A percentile compares a stretch with the other conserved stretches of the same genome.
Evolutionary conservation across 1,140 invertebrate species (phyloP).

Genomic region (Drosophila pachea): DNA sequence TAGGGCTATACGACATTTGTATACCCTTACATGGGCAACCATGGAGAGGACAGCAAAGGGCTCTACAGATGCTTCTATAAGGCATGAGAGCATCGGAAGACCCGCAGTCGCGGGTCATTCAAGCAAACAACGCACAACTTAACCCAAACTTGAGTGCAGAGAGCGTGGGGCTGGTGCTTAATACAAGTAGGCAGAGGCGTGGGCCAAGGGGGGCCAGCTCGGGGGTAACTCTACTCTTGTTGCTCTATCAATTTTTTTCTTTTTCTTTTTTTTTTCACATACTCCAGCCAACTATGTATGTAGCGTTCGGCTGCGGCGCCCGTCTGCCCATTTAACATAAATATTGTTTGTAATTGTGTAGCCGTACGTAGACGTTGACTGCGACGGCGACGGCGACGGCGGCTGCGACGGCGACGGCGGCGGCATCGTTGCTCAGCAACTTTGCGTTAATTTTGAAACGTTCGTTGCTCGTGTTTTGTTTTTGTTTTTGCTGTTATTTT

Average conservation of each 20-base stretch:
- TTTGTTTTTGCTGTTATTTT: too few relatives aligned
- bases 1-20: too few relatives aligned
- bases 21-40: too few relatives aligned
- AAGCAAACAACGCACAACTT: conserved; percentile 9
- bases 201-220: neutral
- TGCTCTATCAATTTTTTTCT: conserved; percentile 26
- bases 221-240: conserved; percentile 1
- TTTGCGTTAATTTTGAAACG: conserved; percentile 69
- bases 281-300: conserved; percentile 26
- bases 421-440: conserved; percentile 59
- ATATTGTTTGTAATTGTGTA: conserved; percentile 74
- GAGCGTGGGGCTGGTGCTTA: conserved; percentile 14
- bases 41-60: too few relatives aligned
- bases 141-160: conserved; percentile 21
- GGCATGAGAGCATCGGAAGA: neutral
- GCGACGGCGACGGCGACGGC: neutral
- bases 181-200: conserved; percentile 7
- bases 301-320: conserved; percentile 58
- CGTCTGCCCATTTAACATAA: conserved; percentile 73
- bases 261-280: conserved; percentile 43
- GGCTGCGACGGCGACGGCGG: conserved; percentile 3
- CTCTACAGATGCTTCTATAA: neutral
- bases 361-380: conserved; percentile 13
- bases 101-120: neutral
- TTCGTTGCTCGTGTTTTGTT: conserved; percentile 36